Evolutionary conservation across 2,113 vertebrate species (phyloP), one percentile per base, ranked within the genome.

Genomic region (Laticauda colubrina): DNA sequence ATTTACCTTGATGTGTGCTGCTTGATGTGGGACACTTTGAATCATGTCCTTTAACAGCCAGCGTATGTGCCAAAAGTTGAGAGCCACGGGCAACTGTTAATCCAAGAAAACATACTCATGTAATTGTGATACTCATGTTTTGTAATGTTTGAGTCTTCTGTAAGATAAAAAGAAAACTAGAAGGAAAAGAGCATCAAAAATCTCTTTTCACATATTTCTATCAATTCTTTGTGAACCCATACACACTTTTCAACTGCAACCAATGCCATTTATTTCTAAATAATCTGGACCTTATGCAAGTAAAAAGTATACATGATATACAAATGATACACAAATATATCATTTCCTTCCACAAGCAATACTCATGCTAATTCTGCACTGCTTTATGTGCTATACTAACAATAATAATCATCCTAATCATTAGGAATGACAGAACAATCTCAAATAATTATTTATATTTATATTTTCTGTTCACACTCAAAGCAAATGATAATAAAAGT

Each of bases 21-120:
- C 97, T 96, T 97, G 97, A 96, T 98, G 98, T 85, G 97, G 97
- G 96, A 98, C 98, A 98, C 97, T 97, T 96, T 98, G 98, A 97
- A 98, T 97, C 98, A 98, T 98, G 98, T 97, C 98, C 98, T 98
- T 97, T 89, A 95, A 93, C 69, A 95, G 95, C 94, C 95, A 96
- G 24, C 2, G 69, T 94, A 69, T 92, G 96, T 93, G 96, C 92
- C 96, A 96, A 94, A 95, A 94, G 45, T 88, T 95, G 94, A 96
- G 96, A 96, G 95, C 95, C 94, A 39, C 88, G 93, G 91, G 94
- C 92, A 96, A 95, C 97, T 97, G 92, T 91, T 94, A 87, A 95
- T 94, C 34, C 93, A 96, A 94, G 91, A 90, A 95, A 93, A 95
- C 14, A 94, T n/a, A 90, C 87, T 55, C 2, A 6, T 2, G 8